These are phyloP conservation scores for Pasiphila rectangulata DNA, from an alignment of 2,888 invertebrate genomes.

Conservation along the genomic window DNA sequence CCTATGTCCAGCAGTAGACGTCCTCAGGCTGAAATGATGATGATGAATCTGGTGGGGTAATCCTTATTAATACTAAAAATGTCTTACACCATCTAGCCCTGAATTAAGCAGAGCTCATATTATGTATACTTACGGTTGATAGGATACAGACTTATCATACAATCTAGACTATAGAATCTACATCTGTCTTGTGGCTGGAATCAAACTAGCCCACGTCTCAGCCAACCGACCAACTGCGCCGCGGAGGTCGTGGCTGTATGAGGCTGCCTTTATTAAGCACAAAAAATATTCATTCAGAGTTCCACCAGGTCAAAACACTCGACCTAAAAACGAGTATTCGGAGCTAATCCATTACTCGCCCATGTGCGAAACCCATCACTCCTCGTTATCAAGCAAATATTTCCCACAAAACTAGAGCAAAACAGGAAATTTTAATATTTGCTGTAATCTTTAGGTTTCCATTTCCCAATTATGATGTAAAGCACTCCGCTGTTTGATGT, in stretches of 20 bases:
- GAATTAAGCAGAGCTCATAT: too few relatives aligned
- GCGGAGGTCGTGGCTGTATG: not conserved
- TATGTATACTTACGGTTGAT: too few relatives aligned
- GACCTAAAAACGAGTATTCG: conserved; percentile 2
- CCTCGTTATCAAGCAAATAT: conserved; percentile 1
- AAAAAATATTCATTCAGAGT: not conserved
- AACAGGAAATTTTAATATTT: not conserved
- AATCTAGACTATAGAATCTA: too few relatives aligned
- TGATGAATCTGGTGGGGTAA: too few relatives aligned
- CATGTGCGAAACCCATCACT: conserved; percentile 7
- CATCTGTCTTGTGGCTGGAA: too few relatives aligned
- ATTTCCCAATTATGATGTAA: not conserved
- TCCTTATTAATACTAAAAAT: too few relatives aligned
- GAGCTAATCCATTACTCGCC: conserved; percentile 2
- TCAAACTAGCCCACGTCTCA: too few relatives aligned
- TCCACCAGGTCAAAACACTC: not conserved
- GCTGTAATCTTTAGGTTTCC: not conserved
- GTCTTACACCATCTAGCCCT: too few relatives aligned
- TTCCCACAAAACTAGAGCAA: not conserved
- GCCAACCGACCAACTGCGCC: too few relatives aligned
- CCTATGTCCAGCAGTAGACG: too few relatives aligned
- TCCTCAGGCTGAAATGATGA: too few relatives aligned
- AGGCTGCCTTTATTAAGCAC: not conserved
- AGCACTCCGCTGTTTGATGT: not conserved
- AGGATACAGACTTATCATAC: too few relatives aligned